Evolutionary conservation across 1,140 invertebrate species (phyloP), one percentile per base, ranked within the genome.

Genomic region (Amyelois transitella): DNA sequence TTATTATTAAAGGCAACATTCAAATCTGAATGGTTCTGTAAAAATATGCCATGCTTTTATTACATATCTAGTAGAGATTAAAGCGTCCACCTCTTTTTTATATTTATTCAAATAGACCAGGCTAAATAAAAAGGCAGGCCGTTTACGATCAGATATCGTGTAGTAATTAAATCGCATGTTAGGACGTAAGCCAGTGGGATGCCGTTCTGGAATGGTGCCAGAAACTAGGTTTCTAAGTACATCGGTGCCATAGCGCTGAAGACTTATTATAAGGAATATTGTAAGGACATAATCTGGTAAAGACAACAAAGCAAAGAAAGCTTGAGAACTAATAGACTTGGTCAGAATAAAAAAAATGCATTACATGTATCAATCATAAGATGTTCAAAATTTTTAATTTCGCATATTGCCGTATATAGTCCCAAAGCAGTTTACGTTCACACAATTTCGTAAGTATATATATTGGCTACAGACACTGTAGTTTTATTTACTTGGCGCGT

Each of bases 101-200:
- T 38, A 12, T 38, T 14, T 14, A 28, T 28, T 12, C 7, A 38
- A 38, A 38, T 38, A 38, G 17, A 38, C 32, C 32, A 38, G 32
- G 32, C 32, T 38, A 14, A 14, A 38, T 14, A 14, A 38, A 38
- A 38, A 38, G 8, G 12, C 32, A 38, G n/a, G 32, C 32, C 32
- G 32, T 38, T 12, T 38, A 38, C 32, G 47, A 49, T 49, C 47
- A 22, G 28, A 51, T 51, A 51, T 32, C 24, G 28, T 8, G 24
- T 19, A 51, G 49, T 32, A 51, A 51, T 51, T 51, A 51, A 51
- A 51, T 19, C 22, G 25, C 32, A 14, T 38, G 32, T 38, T 38
- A 38, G n/a, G 32, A 38, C 32, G n/a, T 14, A 38, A 38, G 32
- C 32, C 32, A 38, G 32, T 14, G 32, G 32, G 32, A 14, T 38